These are phyloP conservation scores for Malachius bipustulatus DNA, from an alignment of 2,888 invertebrate genomes.

Conservation along the genomic window DNA sequence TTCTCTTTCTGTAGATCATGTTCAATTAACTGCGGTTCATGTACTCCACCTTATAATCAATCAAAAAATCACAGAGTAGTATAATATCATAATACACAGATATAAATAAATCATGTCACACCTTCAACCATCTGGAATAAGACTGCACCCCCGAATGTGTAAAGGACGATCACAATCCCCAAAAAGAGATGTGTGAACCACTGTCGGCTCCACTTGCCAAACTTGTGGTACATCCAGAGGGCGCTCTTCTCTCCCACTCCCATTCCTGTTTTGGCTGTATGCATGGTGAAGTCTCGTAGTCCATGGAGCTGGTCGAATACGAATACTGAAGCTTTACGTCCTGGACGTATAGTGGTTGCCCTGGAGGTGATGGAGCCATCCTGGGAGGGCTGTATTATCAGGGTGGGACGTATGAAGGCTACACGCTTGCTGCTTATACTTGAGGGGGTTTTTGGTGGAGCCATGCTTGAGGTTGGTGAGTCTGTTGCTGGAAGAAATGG, in stretches of 20 bases:
- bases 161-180: slow-evolving; percentile 61
- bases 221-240: slow-evolving; percentile 66
- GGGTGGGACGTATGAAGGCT: slow-evolving; percentile 27
- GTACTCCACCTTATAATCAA: no score
- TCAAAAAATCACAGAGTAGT: no score
- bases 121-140: slow-evolving; percentile 72
- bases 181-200: slow-evolving; percentile 89
- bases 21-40: no score
- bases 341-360: slow-evolving; percentile 39
- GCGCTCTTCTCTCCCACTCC: slow-evolving; percentile 76
- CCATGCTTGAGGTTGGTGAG: not conserved
- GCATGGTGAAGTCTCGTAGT: slow-evolving; percentile 55
- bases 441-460: not conserved
- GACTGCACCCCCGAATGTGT: slow-evolving; percentile 71
- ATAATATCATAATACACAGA: no score
- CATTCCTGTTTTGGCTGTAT: no score
- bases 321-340: slow-evolving; percentile 61
- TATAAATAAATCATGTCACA: no score
- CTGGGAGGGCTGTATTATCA: slow-evolving; percentile 29
- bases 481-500: no score
- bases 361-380: slow-evolving; percentile 10
- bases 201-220: slow-evolving; percentile 61
- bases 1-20: no score
- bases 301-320: slow-evolving; percentile 64
- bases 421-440: slow-evolving; percentile 18